Percentiles rank a stretch among this genome's conserved stretches.
Conservation (phyloP, 2,888 invertebrate genomes). For the Bembecia ichneumoniformis region DNA sequence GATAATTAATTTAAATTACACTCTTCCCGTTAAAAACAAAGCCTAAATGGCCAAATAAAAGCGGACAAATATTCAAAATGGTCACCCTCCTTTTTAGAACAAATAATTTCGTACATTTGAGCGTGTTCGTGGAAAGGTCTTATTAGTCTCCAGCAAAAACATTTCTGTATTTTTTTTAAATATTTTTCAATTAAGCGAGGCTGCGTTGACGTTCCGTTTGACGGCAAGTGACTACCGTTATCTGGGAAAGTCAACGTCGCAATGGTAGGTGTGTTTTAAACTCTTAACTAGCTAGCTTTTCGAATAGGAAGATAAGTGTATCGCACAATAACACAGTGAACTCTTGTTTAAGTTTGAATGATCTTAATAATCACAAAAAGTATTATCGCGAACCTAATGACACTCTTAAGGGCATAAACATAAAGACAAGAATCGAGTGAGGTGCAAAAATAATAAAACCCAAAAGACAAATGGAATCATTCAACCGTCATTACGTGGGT, state of each 20-base stretch:
- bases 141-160: too few relatives aligned
- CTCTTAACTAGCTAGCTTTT: too few relatives aligned
- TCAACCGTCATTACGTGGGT: slow-evolving; percentile 28
- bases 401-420: not conserved
- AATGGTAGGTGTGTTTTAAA: too few relatives aligned
- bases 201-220: too few relatives aligned
- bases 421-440: not conserved
- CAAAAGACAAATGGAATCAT: slow-evolving; percentile 33
- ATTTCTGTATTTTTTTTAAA: too few relatives aligned
- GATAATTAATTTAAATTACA: slow-evolving; percentile 36
- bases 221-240: too few relatives aligned
- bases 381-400: not conserved
- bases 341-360: not conserved
- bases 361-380: not conserved
- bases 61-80: slow-evolving; percentile 11
- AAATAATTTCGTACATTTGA: too few relatives aligned
- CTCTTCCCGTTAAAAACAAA: slow-evolving; percentile 24
- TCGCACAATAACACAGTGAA: not conserved
- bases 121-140: too few relatives aligned
- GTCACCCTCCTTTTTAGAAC: not conserved
- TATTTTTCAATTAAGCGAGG: too few relatives aligned
- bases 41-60: slow-evolving; percentile 14
- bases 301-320: too few relatives aligned
- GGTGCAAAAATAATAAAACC: slow-evolving; percentile 25
- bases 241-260: too few relatives aligned